A percentile compares a stretch with the other conserved stretches of the same genome.
phyloP scores from a whole-genome alignment of 2,113 vertebrate genomes.

The Heteronetta atricapilla region DNA sequence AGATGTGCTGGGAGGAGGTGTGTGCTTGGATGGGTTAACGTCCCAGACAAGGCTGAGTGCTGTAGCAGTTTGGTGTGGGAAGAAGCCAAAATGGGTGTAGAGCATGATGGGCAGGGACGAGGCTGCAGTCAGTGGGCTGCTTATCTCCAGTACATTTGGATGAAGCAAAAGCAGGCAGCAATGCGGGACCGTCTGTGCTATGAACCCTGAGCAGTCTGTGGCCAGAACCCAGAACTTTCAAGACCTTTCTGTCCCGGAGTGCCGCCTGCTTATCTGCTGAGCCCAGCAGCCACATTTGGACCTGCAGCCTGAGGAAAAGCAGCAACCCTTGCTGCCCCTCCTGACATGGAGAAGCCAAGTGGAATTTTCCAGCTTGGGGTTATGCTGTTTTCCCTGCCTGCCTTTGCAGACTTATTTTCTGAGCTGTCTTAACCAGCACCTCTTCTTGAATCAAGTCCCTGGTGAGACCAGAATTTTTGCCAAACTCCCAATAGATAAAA shows the following conservation, averaged over 20 bases:
- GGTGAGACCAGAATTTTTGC: not conserved
- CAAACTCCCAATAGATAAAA: not conserved
- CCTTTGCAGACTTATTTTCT: not conserved
- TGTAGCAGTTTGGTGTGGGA: not conserved
- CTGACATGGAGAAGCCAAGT: constrained; percentile 5
- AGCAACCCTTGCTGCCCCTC: not conserved
- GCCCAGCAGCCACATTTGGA: not conserved
- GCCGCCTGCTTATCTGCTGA: not conserved
- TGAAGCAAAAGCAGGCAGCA: not conserved
- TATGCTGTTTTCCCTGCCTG: not conserved
- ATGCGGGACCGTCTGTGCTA: not conserved
- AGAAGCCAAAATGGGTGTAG: not conserved
- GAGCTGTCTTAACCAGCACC: not conserved
- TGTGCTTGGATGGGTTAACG: not conserved
- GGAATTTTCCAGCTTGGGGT: constrained; percentile 47
- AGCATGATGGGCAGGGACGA: not conserved
- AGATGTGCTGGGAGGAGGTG: not conserved
- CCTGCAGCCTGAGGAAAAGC: not conserved
- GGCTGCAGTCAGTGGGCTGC: not conserved
- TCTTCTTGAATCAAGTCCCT: not conserved
- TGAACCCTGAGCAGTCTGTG: not conserved
- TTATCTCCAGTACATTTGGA: not conserved
- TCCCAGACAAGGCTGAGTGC: not conserved
- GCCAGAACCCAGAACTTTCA: not conserved
- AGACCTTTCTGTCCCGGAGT: not conserved